A percentile compares a stretch with the other conserved stretches of the same genome.
These are phyloP conservation scores for Antechinus flavipes DNA, from an alignment of 2,113 vertebrate genomes.

Conservation along the genomic window DNA sequence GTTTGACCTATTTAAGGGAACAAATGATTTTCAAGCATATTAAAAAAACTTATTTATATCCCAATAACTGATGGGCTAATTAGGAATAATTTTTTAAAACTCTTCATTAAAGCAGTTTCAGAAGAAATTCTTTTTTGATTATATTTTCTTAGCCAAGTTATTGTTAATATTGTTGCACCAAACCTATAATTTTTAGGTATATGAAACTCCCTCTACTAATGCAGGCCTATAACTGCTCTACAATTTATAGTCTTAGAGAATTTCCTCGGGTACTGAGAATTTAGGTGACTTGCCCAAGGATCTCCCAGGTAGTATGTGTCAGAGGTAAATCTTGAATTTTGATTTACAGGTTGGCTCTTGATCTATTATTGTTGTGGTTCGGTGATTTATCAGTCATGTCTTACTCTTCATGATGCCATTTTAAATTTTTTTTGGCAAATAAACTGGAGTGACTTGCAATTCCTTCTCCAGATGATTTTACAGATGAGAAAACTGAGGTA, in stretches of 20 bases:
- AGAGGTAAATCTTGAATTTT: background rate
- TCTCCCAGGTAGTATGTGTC: background rate
- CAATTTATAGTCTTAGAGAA: background rate
- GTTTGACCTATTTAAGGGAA: constrained; percentile 34
- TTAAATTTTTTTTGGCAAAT: background rate
- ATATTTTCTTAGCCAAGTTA: background rate
- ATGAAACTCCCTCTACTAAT: background rate
- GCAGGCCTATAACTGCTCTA: background rate
- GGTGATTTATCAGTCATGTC: background rate
- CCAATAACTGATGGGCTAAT: constrained; percentile 20
- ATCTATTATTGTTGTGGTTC: background rate
- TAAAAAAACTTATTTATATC: constrained; percentile 27
- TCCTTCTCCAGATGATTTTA: background rate
- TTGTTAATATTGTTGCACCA: background rate
- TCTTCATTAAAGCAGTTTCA: constrained; percentile 22
- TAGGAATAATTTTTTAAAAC: background rate
- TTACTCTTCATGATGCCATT: background rate
- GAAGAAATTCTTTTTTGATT: constrained; percentile 30
- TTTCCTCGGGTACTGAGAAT: background rate
- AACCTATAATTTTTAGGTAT: background rate
- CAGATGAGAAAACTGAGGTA: background rate
- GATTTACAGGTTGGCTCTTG: background rate
- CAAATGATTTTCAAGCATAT: constrained; percentile 19
- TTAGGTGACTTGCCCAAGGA: background rate
- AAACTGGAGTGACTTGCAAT: background rate